These are phyloP conservation scores for Scophthalmus maximus DNA, from an alignment of 2,113 vertebrate genomes.

Conservation along the genomic window DNA sequence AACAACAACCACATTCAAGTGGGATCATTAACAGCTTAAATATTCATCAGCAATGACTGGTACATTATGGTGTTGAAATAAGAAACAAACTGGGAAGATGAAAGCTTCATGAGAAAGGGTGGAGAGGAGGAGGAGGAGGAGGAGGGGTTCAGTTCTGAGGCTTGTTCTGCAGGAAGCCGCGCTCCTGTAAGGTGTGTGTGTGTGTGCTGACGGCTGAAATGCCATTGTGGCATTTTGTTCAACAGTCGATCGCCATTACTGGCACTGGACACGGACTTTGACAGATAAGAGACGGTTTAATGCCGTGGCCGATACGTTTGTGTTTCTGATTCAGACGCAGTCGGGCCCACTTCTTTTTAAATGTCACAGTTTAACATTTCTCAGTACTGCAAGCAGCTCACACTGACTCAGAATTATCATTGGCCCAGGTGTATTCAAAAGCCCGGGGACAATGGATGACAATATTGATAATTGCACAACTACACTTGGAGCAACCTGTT, in stretches of 20 bases:
- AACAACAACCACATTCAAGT: conserved; percentile 46
- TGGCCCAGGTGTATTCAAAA: conserved; percentile 49
- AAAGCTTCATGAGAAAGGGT: conserved; percentile 30
- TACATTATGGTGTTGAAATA: conserved; percentile 51
- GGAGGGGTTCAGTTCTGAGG: conserved; percentile 42
- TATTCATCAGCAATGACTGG: conserved; percentile 55
- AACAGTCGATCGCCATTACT: conserved; percentile 74
- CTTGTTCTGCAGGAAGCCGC: conserved; percentile 59
- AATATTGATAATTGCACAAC: conserved; percentile 44
- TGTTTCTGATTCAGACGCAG: conserved; percentile 54
- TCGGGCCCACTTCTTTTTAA: conserved; percentile 63
- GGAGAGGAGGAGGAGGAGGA: background rate
- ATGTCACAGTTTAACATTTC: conserved; percentile 75
- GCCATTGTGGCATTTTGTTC: conserved; percentile 79
- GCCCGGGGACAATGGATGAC: conserved; percentile 26
- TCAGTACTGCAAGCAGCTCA: conserved; percentile 51
- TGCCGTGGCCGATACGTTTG: conserved; percentile 61
- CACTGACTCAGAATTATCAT: conserved; percentile 57
- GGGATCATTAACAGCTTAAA: conserved; percentile 46
- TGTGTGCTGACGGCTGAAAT: conserved; percentile 73
- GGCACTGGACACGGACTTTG: conserved; percentile 61
- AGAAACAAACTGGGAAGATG: conserved; percentile 38
- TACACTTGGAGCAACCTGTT: conserved; percentile 31
- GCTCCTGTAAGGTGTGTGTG: conserved; percentile 56
- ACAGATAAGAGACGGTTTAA: conserved; percentile 74